Evolutionary conservation across 2,888 invertebrate genomes (phyloP), one percentile per base, ranked within the genome.

Genomic region (Drosophila melanosoma): DNA sequence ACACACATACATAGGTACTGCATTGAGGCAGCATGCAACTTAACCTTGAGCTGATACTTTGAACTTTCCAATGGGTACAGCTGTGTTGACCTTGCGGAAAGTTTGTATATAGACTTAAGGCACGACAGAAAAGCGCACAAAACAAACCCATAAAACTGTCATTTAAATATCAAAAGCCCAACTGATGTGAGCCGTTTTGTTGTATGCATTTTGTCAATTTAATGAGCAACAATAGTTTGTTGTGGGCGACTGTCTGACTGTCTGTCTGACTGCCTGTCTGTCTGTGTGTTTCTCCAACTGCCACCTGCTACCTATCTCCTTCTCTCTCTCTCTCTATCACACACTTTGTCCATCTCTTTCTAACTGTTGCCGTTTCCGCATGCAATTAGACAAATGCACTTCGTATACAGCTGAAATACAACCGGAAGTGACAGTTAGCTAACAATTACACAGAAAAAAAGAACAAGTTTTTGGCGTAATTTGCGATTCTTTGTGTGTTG

Each of bases 301-400:
- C 35, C 35, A 54, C 35, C 53, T 54, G 35, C 35, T 35, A 6
- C 53, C n/a, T 12, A 15, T 17, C 17, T 10, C 45, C 36, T 17
- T 6, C 49, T 20, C 52, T 12, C n/a, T 23, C 2, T 23, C 6
- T 32, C 45, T 26, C 38, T 10, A 23, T 11, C 5, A 48, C 7
- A 2, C 26, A 8, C 20, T 32, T 38, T 20, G 17, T 23, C 12
- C n/a, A 26, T 40, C 69, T 63, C 17, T 20, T 29, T n/a, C 53
- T 42, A n/a, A 11, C 58, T 52, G 52, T 53, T n/a, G 53, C 12
- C 32, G 56, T 74, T 83, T 83, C 83, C 83, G 83, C 57, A 59
- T 74, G 87, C 82, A 83, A 83, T 84, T 87, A 84, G 70, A 67
- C 57, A 83, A 87, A 79, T 74, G 77, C 74, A 84, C 57, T 60